Base-by-base conservation (phyloP, 1,140 invertebrate species). In the Ephestia elutella region DNA sequence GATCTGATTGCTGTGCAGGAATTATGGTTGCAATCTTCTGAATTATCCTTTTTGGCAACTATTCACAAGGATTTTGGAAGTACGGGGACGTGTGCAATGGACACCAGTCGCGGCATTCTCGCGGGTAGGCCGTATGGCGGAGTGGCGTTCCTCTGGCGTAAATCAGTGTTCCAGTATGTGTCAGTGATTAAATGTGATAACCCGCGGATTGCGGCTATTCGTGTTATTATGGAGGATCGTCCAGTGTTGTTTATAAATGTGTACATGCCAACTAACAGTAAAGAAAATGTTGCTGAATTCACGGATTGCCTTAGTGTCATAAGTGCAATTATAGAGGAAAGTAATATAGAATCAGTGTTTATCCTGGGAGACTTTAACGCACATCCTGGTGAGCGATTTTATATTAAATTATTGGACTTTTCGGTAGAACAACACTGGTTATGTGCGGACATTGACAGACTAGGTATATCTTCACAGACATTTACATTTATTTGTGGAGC, bases 1-100 rank as follows among this genome's bases (percentile, higher is more conserved):
- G 53, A 62, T 48, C 20, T 62, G 2, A 20, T 62, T 20, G 60
- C 54, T 0, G 20, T 62, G 1, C 60, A 62, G 49, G 54, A 62
- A 19, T 51, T 49, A 0, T 62, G 60, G 60, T 19, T 62, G n/a
- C 8, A 48, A 3, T 18, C 48, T 1, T 1, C 20, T 15, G 60
- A 62, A 5, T 5, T 62, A 10, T 13, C 19, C 0, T 55, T 44
- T 19, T 19, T 62, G 15, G 13, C n/a, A 0, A 54, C 7, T n/a
- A 28, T 62, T 3, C 15, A 62, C 28, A 8, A 25, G 2, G 30
- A 38, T n/a, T 62, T 62, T 25, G 48, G 54, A 1, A 35, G 49
- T 19, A 54, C 49, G 3, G 55, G 54, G 0, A 57, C 55, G 15
- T 62, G 49, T 19, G 54, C 60, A 8, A 48, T 62, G 11, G 60